Base-by-base conservation (phyloP, 2,113 vertebrate species). In the Silurus meridionalis region DNA sequence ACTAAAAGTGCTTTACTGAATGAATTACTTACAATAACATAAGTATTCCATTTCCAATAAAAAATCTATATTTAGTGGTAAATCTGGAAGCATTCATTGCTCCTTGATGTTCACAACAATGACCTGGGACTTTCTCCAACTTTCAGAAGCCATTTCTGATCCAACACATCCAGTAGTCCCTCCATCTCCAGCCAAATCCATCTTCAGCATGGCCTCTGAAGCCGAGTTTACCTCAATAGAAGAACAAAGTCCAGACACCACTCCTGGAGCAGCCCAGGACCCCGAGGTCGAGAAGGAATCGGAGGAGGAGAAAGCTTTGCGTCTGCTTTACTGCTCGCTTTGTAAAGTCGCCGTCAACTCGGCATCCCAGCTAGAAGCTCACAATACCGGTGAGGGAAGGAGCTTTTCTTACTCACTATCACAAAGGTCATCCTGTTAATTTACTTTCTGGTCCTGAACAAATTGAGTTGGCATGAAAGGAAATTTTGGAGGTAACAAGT, bases 261-360 rank as follows among this genome's bases (percentile, higher is more conserved):
- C 87, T 87, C 25, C 86, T 87, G 3, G 91, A 93, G 81, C 75
- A 86, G 0, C 92, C 92, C 74, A 71, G 57, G 90, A 91, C 7
- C 19, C 23, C 6, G 89, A 90, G 77, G 93, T 92, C 92, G 91
- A 92, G 89, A 87, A 93, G 4, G 98, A 99, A 92, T 97, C 98
- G 0, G 98, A 99, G 91, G 97, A 99, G 89, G 97, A 98, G 89
- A 99, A 99, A 90, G 97, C 98, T 6, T 95, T 96, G 9, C 93
- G 98, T 23, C 95, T 99, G 9, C 97, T 99, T 19, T 99, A 99
- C 94, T 99, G 98, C 93, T 98, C 98, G 10, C 96, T 99, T 90
- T 99, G 98, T 95, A 99, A 99, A 93, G 97, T 99, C 66, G 97
- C 97, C 53, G 98, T 99, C 92, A 99, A 99, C 95, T 99, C 98